Percentiles rank a stretch among this genome's conserved stretches.
phyloP scores from a whole-genome alignment of 2,888 invertebrate genomes.

The Thera obeliscata region DNA sequence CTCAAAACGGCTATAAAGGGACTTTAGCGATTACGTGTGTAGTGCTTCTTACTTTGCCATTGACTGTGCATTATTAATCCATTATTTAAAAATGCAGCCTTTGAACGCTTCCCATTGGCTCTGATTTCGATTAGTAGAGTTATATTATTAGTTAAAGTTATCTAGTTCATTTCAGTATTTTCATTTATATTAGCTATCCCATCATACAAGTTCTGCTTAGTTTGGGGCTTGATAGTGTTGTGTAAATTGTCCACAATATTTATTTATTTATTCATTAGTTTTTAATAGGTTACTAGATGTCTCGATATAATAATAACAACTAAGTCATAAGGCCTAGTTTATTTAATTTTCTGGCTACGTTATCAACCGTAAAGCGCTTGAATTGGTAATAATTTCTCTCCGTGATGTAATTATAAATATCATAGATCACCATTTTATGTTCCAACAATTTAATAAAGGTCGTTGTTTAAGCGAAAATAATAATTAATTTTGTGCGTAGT shows the following conservation, averaged over 20 bases:
- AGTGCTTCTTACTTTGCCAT: slow-evolving; percentile 60
- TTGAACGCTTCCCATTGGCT: too few species aligned
- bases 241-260: too few species aligned
- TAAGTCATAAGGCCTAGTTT: neutral
- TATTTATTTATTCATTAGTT: too few species aligned
- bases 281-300: neutral
- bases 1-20: slow-evolving; percentile 67
- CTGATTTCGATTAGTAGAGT: too few species aligned
- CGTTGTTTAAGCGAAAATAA: slow-evolving; percentile 21
- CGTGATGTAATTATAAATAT: slow-evolving; percentile 3
- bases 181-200: too few species aligned
- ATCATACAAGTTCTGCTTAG: too few species aligned
- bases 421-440: slow-evolving; percentile 13
- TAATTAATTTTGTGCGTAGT: slow-evolving; percentile 21
- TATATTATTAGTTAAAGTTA: too few species aligned
- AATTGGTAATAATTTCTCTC: neutral
- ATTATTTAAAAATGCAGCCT: slow-evolving; percentile 1
- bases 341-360: neutral
- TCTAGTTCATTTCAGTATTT: too few species aligned
- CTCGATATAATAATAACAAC: too few species aligned
- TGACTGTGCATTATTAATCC: slow-evolving; percentile 52
- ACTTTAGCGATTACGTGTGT: slow-evolving; percentile 69
- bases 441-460: slow-evolving; percentile 10
- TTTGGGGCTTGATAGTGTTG: too few species aligned
- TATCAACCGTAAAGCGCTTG: neutral